A percentile compares a stretch with the other conserved stretches of the same genome.
These are phyloP conservation scores for Hypotaenidia philippensis DNA, from an alignment of 2,797 vertebrate species.

Conservation along the genomic window DNA sequence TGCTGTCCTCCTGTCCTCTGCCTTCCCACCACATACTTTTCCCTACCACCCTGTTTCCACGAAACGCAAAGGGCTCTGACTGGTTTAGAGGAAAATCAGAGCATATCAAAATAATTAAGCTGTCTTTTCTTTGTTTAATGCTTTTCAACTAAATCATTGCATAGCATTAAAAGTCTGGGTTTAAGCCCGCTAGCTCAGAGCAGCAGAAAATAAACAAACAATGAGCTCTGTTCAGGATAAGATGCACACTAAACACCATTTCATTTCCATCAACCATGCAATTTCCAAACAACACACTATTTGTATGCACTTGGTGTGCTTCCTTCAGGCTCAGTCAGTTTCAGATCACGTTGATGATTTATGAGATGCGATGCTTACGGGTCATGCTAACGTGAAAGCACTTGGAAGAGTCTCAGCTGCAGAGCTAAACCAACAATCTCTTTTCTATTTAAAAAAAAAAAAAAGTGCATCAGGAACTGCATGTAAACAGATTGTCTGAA, in stretches of 20 bases:
- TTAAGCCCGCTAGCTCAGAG: neutral
- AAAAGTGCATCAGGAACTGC: rapidly evolving
- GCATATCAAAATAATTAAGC: neutral
- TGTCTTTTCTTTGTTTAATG: neutral
- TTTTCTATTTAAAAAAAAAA: neutral
- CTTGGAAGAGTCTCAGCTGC: neutral
- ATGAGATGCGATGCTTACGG: neutral
- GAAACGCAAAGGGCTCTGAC: neutral
- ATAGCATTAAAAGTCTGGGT: neutral
- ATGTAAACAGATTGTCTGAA: neutral
- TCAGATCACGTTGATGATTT: neutral
- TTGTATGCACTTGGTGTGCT: neutral
- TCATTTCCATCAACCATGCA: neutral
- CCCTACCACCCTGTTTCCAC: neutral
- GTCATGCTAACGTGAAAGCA: neutral
- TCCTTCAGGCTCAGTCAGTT: neutral
- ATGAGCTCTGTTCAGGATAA: neutral
- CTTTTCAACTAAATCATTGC: neutral
- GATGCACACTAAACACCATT: neutral
- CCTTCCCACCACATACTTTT: neutral
- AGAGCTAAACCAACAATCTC: neutral
- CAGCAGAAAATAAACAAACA: neutral
- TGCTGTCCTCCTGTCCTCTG: neutral
- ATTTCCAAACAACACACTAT: neutral
- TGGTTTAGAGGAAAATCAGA: neutral